Percentiles rank a stretch among this genome's conserved stretches.
Evolutionary conservation across 2,888 invertebrate species (phyloP).

Genomic region (Malthinus flaveolus): DNA sequence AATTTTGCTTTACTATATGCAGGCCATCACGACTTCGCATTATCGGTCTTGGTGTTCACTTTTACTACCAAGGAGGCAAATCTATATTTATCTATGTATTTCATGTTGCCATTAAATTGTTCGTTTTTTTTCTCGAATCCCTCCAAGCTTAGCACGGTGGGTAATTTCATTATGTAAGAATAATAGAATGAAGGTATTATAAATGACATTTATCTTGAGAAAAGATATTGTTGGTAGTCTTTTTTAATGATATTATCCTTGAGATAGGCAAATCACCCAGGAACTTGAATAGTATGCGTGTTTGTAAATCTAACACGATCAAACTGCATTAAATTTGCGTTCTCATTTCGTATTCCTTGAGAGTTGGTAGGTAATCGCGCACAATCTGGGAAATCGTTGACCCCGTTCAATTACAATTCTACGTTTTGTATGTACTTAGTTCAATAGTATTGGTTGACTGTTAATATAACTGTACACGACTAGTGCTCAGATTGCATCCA

Average conservation of each 20-base stretch:
- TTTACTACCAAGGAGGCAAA: no score
- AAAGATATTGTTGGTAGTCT: slow-evolving; percentile 1
- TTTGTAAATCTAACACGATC: slow-evolving; percentile 29
- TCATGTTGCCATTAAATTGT: no score
- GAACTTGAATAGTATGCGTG: slow-evolving; percentile 24
- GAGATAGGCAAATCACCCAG: slow-evolving; percentile 23
- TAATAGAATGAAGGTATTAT: not conserved
- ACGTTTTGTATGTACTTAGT: slow-evolving; percentile 30
- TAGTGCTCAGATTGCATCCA: slow-evolving; percentile 31
- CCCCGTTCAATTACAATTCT: slow-evolving; percentile 36
- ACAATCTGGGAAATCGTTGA: slow-evolving; percentile 38
- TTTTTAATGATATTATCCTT: slow-evolving; percentile 19
- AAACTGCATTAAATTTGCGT: slow-evolving; percentile 30
- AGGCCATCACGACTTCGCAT: no score
- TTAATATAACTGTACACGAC: slow-evolving; percentile 34
- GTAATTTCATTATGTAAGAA: no score
- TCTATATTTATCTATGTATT: no score
- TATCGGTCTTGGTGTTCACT: no score
- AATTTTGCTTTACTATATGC: no score
- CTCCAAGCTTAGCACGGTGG: no score
- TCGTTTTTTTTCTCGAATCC: no score
- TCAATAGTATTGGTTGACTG: slow-evolving; percentile 34
- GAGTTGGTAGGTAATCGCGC: slow-evolving; percentile 32
- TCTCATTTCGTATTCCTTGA: slow-evolving; percentile 29
- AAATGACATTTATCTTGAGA: slow-evolving; percentile 2